Conservation (phyloP, 1,140 invertebrate species). For the Microplitis demolitor region DNA sequence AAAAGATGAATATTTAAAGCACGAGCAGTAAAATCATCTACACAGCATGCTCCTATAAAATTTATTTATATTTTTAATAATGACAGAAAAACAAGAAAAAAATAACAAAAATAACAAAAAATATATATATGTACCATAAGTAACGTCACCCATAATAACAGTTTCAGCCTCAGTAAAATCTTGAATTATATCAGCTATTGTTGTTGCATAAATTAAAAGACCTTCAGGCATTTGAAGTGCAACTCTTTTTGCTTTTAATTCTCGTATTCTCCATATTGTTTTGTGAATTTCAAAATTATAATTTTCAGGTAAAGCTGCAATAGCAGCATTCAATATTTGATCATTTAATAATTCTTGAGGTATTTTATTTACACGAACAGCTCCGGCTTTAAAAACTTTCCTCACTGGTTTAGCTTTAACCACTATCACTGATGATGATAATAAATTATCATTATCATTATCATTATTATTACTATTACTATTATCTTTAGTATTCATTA, state of each 20-base stretch:
- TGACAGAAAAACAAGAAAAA: too few relatives aligned
- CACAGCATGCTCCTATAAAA: constrained; percentile 85
- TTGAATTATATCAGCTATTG: constrained; percentile 93
- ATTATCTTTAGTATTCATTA: constrained; percentile 38
- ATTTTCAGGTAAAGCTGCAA: constrained; percentile 82
- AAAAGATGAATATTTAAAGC: constrained; percentile 90
- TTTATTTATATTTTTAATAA: background rate
- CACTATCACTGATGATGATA: constrained; percentile 63
- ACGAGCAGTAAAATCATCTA: constrained; percentile 96
- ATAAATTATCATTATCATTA: too few relatives aligned
- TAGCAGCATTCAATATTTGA: constrained; percentile 74
- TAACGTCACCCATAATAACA: constrained; percentile 98
- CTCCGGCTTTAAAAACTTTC: constrained; percentile 74
- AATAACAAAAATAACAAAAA: too few relatives aligned
- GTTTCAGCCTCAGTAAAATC: constrained; percentile 90
- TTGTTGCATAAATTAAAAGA: constrained; percentile 87
- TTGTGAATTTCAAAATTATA: constrained; percentile 99
- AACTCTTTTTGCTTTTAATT: constrained; percentile 82
- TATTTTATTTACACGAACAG: constrained; percentile 76
- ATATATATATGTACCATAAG: constrained; percentile 71
- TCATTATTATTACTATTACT: constrained; percentile 27
- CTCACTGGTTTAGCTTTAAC: constrained; percentile 76
- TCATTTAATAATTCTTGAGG: constrained; percentile 85
- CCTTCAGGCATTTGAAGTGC: constrained; percentile 98
- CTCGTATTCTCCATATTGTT: constrained; percentile 94